Conservation (phyloP, 2,113 vertebrate genomes). For the Prionailurus bengalensis region DNA sequence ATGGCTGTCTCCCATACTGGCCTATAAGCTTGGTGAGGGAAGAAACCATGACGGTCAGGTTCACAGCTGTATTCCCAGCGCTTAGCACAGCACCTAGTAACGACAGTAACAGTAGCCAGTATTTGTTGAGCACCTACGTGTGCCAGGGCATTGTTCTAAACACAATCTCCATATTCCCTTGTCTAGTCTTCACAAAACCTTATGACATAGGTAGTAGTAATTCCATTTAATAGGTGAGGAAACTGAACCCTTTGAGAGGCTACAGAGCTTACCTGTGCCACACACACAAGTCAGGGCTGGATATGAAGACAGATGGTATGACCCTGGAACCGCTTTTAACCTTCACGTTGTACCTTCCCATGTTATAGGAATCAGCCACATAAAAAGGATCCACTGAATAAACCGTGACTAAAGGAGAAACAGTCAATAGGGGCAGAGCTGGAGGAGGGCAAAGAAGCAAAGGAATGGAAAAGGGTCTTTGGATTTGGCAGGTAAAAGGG, state of each 20-base stretch:
- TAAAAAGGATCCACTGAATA: background rate
- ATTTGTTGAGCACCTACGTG: background rate
- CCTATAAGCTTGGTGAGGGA: background rate
- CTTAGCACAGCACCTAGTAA: background rate
- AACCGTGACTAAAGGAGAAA: background rate
- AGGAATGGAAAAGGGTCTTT: background rate
- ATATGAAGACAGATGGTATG: background rate
- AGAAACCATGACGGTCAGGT: background rate
- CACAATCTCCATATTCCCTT: background rate
- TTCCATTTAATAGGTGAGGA: background rate
- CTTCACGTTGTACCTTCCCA: rapidly evolving
- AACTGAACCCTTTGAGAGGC: background rate
- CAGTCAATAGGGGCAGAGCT: background rate
- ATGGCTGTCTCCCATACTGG: background rate
- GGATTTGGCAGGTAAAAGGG: background rate
- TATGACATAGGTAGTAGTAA: background rate
- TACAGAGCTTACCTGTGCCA: background rate
- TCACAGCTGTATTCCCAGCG: background rate
- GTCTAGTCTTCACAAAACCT: background rate
- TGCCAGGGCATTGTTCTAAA: background rate
- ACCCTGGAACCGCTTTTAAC: background rate
- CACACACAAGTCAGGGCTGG: background rate
- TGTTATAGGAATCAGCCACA: background rate
- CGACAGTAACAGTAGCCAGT: background rate
- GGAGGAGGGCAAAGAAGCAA: background rate